Evolutionary conservation across 2,888 invertebrate species (phyloP).

Genomic region (Amphiduros pacificus): DNA sequence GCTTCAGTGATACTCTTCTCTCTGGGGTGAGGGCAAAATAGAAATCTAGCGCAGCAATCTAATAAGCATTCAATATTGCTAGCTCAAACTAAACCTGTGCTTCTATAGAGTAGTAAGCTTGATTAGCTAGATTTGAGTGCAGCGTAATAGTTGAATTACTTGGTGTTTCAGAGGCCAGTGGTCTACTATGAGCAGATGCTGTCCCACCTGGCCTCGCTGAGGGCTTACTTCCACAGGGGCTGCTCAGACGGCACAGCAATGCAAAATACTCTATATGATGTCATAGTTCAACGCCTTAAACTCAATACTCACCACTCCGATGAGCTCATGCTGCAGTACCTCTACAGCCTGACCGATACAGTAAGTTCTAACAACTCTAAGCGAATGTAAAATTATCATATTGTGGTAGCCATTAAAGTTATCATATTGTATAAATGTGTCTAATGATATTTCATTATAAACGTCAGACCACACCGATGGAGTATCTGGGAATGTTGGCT

Average conservation of each 20-base stretch:
- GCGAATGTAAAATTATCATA: background rate
- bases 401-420: background rate
- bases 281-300: conserved; percentile 30
- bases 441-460: background rate
- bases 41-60: too few species aligned
- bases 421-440: too few species aligned
- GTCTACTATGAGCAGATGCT: conserved; percentile 36
- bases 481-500: conserved; percentile 47
- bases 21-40: conserved; percentile 49
- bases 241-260: conserved; percentile 32
- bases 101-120: background rate
- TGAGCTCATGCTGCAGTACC: conserved; percentile 44
- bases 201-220: conserved; percentile 39
- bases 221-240: conserved; percentile 38
- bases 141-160: too few species aligned
- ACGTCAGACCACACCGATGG: conserved; percentile 39
- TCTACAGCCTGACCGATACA: conserved; percentile 25
- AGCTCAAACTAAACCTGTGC: background rate
- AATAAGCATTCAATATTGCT: too few species aligned
- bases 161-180: conserved; percentile 37
- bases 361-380: conserved; percentile 9
- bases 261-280: background rate
- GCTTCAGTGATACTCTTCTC: conserved; percentile 37
- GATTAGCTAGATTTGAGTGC: background rate
- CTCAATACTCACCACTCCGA: conserved; percentile 39